These are phyloP conservation scores for Trididemnum clinides DNA, from an alignment of 23 tunicate genomes.

Conservation along the genomic window DNA sequence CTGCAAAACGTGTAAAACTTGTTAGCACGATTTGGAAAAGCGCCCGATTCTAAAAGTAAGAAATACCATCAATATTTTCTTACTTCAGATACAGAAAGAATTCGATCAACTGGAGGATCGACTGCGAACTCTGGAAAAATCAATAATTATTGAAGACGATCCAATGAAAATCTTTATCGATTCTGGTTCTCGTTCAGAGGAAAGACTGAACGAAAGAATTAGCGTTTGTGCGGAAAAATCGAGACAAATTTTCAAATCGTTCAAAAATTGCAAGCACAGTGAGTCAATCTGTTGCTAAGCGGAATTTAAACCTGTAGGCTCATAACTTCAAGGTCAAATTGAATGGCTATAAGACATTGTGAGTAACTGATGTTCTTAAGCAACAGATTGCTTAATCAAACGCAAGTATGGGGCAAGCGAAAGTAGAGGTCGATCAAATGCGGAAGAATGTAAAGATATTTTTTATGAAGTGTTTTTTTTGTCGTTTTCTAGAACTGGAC, in stretches of 20 bases:
- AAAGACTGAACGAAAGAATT: slow-evolving; percentile 61
- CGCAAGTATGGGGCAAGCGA: no score
- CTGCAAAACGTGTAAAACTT: no score
- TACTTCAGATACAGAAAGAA: slow-evolving; percentile 56
- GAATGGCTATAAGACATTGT: no score
- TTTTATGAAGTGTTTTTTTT: no score
- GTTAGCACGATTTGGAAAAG: no score
- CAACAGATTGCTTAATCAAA: no score
- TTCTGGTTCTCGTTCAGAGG: slow-evolving; percentile 60
- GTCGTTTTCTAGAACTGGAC: no score
- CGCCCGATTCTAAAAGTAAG: no score
- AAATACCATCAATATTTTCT: neutral
- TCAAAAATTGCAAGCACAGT: slow-evolving; percentile 68
- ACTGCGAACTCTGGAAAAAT: neutral
- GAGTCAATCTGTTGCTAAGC: neutral
- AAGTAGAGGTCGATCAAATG: no score
- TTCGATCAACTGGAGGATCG: slow-evolving; percentile 53
- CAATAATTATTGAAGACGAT: slow-evolving; percentile 46
- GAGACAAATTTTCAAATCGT: slow-evolving; percentile 52
- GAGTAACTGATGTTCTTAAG: no score
- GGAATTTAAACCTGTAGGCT: neutral
- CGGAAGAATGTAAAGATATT: no score
- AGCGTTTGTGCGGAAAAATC: slow-evolving; percentile 50
- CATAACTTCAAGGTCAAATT: no score
- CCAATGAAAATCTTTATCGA: slow-evolving; percentile 61